These are phyloP conservation scores for Cephalotes varians DNA, from an alignment of 2,888 invertebrate genomes.

Conservation along the genomic window DNA sequence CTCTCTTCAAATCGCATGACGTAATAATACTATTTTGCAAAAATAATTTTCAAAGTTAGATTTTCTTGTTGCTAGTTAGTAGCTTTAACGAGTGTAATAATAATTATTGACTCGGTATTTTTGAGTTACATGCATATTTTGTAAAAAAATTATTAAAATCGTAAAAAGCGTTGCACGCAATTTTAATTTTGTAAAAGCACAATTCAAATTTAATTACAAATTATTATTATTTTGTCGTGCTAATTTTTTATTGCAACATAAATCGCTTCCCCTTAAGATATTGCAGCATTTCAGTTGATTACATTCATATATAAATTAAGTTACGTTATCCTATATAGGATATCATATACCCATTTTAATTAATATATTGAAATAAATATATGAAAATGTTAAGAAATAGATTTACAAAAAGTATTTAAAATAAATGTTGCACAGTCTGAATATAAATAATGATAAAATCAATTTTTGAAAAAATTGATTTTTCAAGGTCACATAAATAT, in stretches of 20 bases:
- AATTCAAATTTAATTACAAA: background rate
- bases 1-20: too few relatives aligned
- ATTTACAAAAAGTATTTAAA: too few relatives aligned
- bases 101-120: constrained; percentile 29
- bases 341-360: too few relatives aligned
- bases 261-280: background rate
- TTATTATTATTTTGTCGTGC: constrained; percentile 8
- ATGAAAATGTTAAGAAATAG: too few relatives aligned
- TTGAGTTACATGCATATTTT: constrained; percentile 34
- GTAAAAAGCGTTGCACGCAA: constrained; percentile 8
- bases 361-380: too few relatives aligned
- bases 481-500: too few relatives aligned
- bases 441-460: too few relatives aligned
- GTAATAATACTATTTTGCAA: constrained; percentile 63
- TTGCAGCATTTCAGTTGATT: constrained; percentile 18
- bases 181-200: constrained; percentile 44
- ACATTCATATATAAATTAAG: constrained; percentile 14
- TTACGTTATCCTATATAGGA: constrained; percentile 1
- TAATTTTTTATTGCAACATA: background rate
- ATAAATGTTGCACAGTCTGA: too few relatives aligned
- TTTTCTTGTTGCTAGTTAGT: constrained; percentile 66
- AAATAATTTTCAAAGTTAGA: constrained; percentile 44
- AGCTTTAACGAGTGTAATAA: constrained; percentile 54
- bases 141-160: constrained; percentile 10
- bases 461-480: too few relatives aligned